Evolutionary conservation across 2,797 vertebrate species (phyloP).

Genomic region (Limosa lapponica): DNA sequence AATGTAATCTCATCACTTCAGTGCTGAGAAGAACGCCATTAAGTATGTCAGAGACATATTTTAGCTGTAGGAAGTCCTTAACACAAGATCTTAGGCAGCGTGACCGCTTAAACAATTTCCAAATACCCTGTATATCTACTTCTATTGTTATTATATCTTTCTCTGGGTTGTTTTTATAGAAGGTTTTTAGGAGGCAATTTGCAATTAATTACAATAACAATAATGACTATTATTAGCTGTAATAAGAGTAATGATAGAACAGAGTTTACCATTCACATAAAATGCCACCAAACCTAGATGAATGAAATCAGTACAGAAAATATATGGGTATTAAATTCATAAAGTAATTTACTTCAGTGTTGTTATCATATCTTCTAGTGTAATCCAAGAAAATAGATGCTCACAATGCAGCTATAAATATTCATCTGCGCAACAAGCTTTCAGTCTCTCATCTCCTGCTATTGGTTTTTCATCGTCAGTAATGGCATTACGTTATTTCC

Average conservation of each 20-base stretch:
- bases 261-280: not conserved
- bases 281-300: not conserved
- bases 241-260: not conserved
- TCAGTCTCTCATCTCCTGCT: not conserved
- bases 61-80: slow-evolving; percentile 1
- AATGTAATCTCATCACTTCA: not conserved
- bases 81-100: not conserved
- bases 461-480: not conserved
- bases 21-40: not conserved
- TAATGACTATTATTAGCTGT: not conserved
- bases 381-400: slow-evolving; percentile 32
- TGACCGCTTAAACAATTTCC: not conserved
- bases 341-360: slow-evolving; percentile 38
- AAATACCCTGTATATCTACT: not conserved
- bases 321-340: slow-evolving; percentile 15
- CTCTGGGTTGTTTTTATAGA: not conserved
- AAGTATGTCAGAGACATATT: not conserved
- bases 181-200: not conserved
- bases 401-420: slow-evolving; percentile 31
- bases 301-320: slow-evolving; percentile 8
- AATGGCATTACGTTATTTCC: not conserved
- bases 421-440: not conserved
- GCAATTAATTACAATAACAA: slow-evolving; percentile 16
- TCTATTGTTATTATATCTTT: not conserved
- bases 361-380: slow-evolving; percentile 13